Conservation (phyloP, 2,888 invertebrate genomes). For the Cremastinae sp. region DNA sequence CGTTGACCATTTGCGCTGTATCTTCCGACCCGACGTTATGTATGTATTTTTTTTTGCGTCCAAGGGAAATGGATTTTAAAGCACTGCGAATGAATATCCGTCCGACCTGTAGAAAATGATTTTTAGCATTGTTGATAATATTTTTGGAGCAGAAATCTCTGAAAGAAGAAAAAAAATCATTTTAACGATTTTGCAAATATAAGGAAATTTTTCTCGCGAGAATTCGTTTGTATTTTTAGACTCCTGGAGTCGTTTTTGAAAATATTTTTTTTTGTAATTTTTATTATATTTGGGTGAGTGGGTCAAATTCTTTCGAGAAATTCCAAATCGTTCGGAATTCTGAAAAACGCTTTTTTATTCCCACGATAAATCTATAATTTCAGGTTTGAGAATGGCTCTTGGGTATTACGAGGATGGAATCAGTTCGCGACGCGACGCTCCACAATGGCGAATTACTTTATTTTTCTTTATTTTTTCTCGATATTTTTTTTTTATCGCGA, state of each 20-base stretch:
- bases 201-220: too few species aligned
- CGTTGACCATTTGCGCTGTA: slow-evolving; percentile 65
- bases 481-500: slow-evolving; percentile 43
- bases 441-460: slow-evolving; percentile 26
- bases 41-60: slow-evolving; percentile 23
- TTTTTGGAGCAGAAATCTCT: too few species aligned
- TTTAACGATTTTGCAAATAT: neutral
- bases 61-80: too few species aligned
- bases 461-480: slow-evolving; percentile 31
- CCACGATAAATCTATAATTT: slow-evolving; percentile 59
- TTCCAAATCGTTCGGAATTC: slow-evolving; percentile 36
- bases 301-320: slow-evolving; percentile 2
- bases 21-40: slow-evolving; percentile 39
- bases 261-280: neutral
- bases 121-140: too few species aligned
- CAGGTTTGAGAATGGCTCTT: slow-evolving; percentile 12
- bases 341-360: slow-evolving; percentile 42
- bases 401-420: slow-evolving; percentile 17
- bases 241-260: too few species aligned
- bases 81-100: too few species aligned
- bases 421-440: slow-evolving; percentile 47
- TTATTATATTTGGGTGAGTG: neutral
- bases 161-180: too few species aligned
- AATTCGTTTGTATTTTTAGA: too few species aligned
- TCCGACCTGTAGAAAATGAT: too few species aligned